Conservation (phyloP, 2,113 vertebrate genomes). For the Aspidoscelis tigris region DNA sequence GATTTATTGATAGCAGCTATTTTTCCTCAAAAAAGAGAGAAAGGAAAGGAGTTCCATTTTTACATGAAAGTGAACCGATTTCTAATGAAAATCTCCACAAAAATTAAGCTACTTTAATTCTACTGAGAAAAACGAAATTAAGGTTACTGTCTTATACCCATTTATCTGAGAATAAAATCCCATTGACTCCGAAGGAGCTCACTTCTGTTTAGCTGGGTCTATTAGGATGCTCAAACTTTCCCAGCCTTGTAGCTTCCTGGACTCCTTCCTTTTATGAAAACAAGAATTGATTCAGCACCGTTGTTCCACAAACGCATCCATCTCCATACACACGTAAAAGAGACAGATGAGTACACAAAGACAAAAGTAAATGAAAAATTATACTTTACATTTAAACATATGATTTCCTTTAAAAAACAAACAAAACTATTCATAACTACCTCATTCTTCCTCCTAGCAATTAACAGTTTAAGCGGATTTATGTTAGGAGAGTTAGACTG, state of each 20-base stretch:
- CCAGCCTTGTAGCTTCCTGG: neutral
- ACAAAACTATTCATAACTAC: too few species aligned
- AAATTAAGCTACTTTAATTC: conserved; percentile 3
- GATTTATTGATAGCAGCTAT: fast-evolving
- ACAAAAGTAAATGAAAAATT: neutral
- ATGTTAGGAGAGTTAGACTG: fast-evolving
- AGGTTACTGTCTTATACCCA: neutral
- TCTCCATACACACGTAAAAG: neutral
- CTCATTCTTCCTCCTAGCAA: neutral
- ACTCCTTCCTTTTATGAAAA: fast-evolving
- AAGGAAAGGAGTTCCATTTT: neutral
- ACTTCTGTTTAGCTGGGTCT: neutral
- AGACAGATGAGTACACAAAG: neutral
- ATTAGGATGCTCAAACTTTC: neutral
- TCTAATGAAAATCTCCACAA: neutral
- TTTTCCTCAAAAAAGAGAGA: neutral
- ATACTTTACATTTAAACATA: neutral
- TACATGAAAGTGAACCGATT: neutral
- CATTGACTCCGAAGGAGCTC: neutral
- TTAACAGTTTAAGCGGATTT: neutral
- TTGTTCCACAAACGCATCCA: neutral
- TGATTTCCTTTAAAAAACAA: too few species aligned
- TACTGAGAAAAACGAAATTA: neutral
- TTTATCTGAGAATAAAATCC: neutral
- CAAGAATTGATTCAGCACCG: neutral